Evolutionary conservation across 92 coral and sea anemone species (phyloP).

Genomic region (Porites cylindrica): DNA sequence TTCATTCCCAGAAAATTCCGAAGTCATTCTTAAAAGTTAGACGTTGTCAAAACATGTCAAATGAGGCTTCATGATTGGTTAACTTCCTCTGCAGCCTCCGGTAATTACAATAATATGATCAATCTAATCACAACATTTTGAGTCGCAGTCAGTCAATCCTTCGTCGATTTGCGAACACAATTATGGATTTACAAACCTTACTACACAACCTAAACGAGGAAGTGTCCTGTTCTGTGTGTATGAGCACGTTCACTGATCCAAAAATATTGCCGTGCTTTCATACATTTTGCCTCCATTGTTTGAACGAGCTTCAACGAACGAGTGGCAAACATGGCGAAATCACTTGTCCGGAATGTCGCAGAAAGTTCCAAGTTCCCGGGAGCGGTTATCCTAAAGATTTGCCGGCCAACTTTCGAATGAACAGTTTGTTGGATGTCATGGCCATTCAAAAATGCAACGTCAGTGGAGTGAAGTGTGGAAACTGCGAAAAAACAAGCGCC

Average conservation of each 20-base stretch:
- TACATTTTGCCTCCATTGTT: neutral
- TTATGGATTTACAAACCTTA: slow-evolving; percentile 4
- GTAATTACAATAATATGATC: neutral
- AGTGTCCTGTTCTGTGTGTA: slow-evolving; percentile 8
- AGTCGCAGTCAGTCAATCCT: neutral
- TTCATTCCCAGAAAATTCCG: neutral
- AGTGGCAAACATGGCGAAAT: neutral
- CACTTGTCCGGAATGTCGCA: neutral
- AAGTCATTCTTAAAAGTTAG: neutral
- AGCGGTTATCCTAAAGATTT: neutral
- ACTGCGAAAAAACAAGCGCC: slow-evolving; percentile 42
- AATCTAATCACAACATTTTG: neutral
- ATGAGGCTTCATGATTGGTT: neutral
- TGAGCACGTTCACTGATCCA: slow-evolving; percentile 10
- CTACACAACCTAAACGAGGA: slow-evolving; percentile 2
- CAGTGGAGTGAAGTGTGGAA: slow-evolving; percentile 28
- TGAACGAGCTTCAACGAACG: neutral
- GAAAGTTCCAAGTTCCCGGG: neutral
- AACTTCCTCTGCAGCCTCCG: neutral
- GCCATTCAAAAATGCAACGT: slow-evolving; percentile 17
- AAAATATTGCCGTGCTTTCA: slow-evolving; percentile 9
- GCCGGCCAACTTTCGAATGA: slow-evolving; percentile 48
- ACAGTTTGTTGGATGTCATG: slow-evolving; percentile 47
- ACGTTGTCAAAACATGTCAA: neutral
- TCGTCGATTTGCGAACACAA: neutral